Evolutionary conservation across 2,113 vertebrate genomes (phyloP), one percentile per base, ranked within the genome.

Genomic region (Chinchilla lanigera): DNA sequence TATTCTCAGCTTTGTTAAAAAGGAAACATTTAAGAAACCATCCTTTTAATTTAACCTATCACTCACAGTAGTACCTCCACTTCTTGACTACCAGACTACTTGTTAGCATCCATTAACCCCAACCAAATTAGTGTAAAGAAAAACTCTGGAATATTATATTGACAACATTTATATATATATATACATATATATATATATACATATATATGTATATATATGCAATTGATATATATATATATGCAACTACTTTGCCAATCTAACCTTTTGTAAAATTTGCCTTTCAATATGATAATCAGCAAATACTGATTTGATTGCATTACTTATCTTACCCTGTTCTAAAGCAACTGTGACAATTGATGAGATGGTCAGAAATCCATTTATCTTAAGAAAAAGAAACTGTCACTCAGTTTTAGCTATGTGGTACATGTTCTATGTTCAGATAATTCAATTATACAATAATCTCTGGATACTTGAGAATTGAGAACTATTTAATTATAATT

Each of bases 71-170:
- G 35, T 58, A 80, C 58, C 60, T 94, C 60, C 54, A 26, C 41
- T 85, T 67, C 26, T 60, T 44, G 28, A 61, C 16, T 52, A 30
- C 22, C 0, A 54, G 33, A 67, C 65, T 67, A 47, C 33, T 90
- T 61, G 3, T 44, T 35, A 47, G 56, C 3, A 47, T 63, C 26
- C 12, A 1, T 91, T 47, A 84, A 4, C 8, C 1, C 1, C 41
- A 3, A 33, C 35, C 69, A 86, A 90, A 1, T 38, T 77, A 95
- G 56, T 35, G 35, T 94, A 58, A 90, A 87, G 14, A 73, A 94
- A 81, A 38, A 67, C 38, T 83, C n/a, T 82, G 41, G 4, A 65
- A 58, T 92, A 81, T 63, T 89, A 65, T 94, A 97, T 81, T 69
- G 20, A 38, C 22, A 73, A 38, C n/a, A 24, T 41, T 41, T 19